Evolutionary conservation across 2,888 invertebrate genomes (phyloP).

Genomic region (Tubulanus polymorphus): DNA sequence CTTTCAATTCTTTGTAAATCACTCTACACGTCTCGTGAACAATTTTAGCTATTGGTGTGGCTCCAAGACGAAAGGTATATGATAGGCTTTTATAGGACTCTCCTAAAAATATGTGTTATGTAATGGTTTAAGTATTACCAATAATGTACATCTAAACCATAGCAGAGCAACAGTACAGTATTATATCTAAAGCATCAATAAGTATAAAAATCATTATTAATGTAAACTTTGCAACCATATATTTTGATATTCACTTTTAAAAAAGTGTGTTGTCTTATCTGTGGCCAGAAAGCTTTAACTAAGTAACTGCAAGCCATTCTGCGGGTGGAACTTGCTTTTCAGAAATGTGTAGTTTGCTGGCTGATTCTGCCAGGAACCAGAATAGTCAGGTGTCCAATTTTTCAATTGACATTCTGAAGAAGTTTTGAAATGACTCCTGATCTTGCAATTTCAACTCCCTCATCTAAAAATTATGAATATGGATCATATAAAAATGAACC

Average conservation of each 20-base stretch:
- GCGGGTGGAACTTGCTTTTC: slow-evolving; percentile 11
- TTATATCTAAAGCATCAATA: no score
- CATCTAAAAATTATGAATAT: no score
- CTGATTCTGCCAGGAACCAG: slow-evolving; percentile 8
- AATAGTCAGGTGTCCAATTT: slow-evolving; percentile 4
- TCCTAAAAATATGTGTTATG: background rate
- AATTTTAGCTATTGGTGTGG: background rate
- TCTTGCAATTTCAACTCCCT: background rate
- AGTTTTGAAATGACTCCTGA: slow-evolving; percentile 7
- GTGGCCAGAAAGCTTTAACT: background rate
- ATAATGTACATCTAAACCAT: no score
- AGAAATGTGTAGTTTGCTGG: slow-evolving; percentile 7
- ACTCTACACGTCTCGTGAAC: background rate
- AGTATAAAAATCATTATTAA: no score
- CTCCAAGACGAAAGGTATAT: background rate
- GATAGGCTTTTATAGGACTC: background rate
- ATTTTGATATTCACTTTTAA: background rate
- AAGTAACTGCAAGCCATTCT: slow-evolving; percentile 15
- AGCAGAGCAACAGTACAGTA: no score
- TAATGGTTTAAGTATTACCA: no score
- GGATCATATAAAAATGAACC: no score
- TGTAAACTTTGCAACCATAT: no score
- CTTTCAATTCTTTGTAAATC: background rate
- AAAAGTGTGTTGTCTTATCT: background rate
- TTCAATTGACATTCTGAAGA: slow-evolving; percentile 8